phyloP scores from a whole-genome alignment of 2,797 vertebrate genomes.

The Thalassophryne amazonica region DNA sequence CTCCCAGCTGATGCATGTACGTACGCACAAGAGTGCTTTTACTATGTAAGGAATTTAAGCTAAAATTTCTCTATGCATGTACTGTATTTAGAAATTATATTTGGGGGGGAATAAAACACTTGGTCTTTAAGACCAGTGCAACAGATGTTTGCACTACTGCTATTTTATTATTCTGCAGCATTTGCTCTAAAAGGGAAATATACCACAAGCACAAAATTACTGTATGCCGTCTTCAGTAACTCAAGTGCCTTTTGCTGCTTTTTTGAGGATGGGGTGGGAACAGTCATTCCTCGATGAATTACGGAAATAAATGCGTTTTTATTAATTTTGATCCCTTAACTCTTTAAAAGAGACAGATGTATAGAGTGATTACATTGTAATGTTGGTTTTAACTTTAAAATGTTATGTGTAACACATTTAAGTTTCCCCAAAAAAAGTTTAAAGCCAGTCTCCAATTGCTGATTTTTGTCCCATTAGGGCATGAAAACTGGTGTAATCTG shows the following conservation, averaged over 20 bases:
- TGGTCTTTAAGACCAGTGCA: background rate
- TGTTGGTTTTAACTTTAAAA: constrained; percentile 5
- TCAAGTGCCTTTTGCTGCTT: constrained; percentile 47
- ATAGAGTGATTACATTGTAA: constrained; percentile 4
- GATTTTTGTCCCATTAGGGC: too few relatives aligned
- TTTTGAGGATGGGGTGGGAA: constrained; percentile 6
- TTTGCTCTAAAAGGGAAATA: constrained; percentile 24
- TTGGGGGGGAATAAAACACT: background rate
- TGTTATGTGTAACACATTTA: background rate
- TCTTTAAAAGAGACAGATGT: constrained; percentile 3
- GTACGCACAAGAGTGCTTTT: too few relatives aligned
- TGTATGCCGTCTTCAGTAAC: constrained; percentile 7
- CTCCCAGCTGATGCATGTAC: too few relatives aligned
- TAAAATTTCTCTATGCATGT: too few relatives aligned
- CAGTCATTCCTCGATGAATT: constrained; percentile 21
- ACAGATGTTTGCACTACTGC: background rate
- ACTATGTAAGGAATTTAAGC: too few relatives aligned
- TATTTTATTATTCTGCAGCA: background rate
- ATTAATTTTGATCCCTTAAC: constrained; percentile 19
- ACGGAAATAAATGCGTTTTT: constrained; percentile 15
- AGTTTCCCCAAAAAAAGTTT: too few relatives aligned
- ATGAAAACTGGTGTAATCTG: too few relatives aligned
- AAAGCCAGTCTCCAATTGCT: too few relatives aligned
- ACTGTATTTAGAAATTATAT: too few relatives aligned
- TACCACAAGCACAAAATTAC: background rate